Base-by-base conservation (phyloP, 2,797 vertebrate species). In the Tamandua tetradactyla region DNA sequence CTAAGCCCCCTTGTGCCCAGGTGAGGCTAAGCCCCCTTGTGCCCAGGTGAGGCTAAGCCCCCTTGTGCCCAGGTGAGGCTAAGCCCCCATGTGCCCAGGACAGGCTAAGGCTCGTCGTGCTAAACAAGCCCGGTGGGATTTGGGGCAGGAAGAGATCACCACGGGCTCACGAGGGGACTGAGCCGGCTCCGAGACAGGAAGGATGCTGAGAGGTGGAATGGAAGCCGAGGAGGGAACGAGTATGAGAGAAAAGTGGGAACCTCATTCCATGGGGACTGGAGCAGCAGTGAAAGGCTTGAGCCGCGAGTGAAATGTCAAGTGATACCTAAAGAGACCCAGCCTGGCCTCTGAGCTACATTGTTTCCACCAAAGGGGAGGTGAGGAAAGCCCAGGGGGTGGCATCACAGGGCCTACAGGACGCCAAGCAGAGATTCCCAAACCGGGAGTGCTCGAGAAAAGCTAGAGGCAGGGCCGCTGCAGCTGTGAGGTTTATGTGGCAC, bases 261-360 rank as follows among this genome's bases (percentile, higher is more conserved):
- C 22, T 17, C 15, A n/a, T 9, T 47, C 8, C 1, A 7, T 23
- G 22, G n/a, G 17, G 0, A 3, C 23, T n/a, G 4, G n/a, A 25
- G 7, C 0, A 3, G 0, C 5, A 12, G 5, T 20, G 1, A n/a
- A 13, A 22, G 35, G 47, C 5, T 32, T 52, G 4, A 9, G 37
- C 25, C 14, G 9, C 42, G 5, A 9, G 18, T 0, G 10, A 30
- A 42, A 2, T 1, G 72, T 35, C 79, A 22, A 15, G 0, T 4
- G 6, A 35, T 5, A 66, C 52, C 10, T 2, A 9, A 5, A 23
- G 62, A 83, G 35, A 27, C 62, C 71, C 10, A 11, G 8, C 25
- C 32, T 3, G 32, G 62, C 15, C 10, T 0, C 0, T 0, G 23
- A 27, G 64, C 20, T 7, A 0, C 6, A 0, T 9, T 0, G 44